These are phyloP conservation scores for Hyposoter didymator DNA, from an alignment of 2,888 invertebrate genomes.

Conservation along the genomic window DNA sequence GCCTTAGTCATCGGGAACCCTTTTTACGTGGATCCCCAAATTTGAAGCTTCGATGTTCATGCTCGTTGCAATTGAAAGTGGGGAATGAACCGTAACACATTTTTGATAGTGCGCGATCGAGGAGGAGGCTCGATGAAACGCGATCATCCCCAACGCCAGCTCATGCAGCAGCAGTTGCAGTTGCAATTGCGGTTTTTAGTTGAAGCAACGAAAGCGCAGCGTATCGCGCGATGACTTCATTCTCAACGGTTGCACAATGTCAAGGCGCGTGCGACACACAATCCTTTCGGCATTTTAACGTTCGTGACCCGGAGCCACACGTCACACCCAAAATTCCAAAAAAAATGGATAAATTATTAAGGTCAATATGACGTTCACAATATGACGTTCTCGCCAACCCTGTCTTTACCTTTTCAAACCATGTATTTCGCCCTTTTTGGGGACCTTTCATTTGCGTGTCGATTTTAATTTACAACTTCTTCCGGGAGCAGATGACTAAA, in stretches of 20 bases:
- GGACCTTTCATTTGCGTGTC: slow-evolving; percentile 6
- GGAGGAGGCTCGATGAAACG: no score
- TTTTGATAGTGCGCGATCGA: no score
- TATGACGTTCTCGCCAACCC: slow-evolving; percentile 22
- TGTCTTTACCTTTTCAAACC: slow-evolving; percentile 33
- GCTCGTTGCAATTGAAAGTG: neutral
- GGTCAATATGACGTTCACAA: slow-evolving; percentile 29
- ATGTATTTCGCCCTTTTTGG: slow-evolving; percentile 3
- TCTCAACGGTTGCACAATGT: neutral
- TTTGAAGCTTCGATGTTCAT: slow-evolving; percentile 7
- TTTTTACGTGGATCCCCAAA: neutral
- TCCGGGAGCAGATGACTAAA: slow-evolving; percentile 32
- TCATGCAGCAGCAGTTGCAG: slow-evolving; percentile 51
- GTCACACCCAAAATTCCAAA: slow-evolving; percentile 15
- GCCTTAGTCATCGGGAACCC: slow-evolving; percentile 35
- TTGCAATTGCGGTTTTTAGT: slow-evolving; percentile 29
- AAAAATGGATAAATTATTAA: slow-evolving; percentile 16
- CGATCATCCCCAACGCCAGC: no score
- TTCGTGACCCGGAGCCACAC: slow-evolving; percentile 11
- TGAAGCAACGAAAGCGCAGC: slow-evolving; percentile 37
- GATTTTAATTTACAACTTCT: slow-evolving; percentile 9
- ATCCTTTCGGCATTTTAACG: slow-evolving; percentile 2
- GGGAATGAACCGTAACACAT: neutral
- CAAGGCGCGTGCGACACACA: slow-evolving; percentile 43
- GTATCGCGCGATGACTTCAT: slow-evolving; percentile 4